Base-by-base conservation (phyloP, 2,888 invertebrate genomes). In the Heliconius aoede region DNA sequence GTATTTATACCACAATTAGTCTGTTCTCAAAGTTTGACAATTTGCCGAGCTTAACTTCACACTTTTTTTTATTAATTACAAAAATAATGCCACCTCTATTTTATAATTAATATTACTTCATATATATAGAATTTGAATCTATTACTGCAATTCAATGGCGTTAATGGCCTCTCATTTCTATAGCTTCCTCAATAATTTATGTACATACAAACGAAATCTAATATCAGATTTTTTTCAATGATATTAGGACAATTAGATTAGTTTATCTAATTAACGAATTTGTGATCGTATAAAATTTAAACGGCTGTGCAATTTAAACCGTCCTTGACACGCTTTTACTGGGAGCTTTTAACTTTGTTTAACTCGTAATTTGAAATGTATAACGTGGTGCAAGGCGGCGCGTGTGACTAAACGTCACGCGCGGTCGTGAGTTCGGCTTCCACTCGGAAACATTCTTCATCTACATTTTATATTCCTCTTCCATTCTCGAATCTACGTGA, bases 241-340 rank as follows among this genome's bases (percentile, higher is more conserved):
- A 51, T n/a, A 68, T 51, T 30, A n/a, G 68, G 21, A 21, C 68
- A 68, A 68, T 68, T n/a, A 21, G 68, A 58, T 72, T 72, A 72
- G 72, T 61, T 72, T 72, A 72, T 72, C 72, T 61, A 28, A 72
- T 72, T 72, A 40, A 60, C 18, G 26, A 36, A 72, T 60, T 40
- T 60, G 18, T 72, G 61, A 72, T 61, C 60, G 60, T 11, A 72
- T 72, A 72, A 72, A 60, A 69, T 69, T 55, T n/a, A 15, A 55
- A 69, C 32, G 69, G 69, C 69, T 69, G n/a, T 69, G 30, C 51
- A 69, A 55, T 55, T 65, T 65, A 15, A n/a, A 55, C 55, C n/a
- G 55, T 26, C 69, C 69, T 30, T 55, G 69, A 32, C 69, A 69
- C 18, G 24, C 55, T 32, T 55, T 55, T 32, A 24, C 30, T 69